Evolutionary conservation across 2,113 vertebrate genomes (phyloP).

Genomic region (Lamprotornis superbus): DNA sequence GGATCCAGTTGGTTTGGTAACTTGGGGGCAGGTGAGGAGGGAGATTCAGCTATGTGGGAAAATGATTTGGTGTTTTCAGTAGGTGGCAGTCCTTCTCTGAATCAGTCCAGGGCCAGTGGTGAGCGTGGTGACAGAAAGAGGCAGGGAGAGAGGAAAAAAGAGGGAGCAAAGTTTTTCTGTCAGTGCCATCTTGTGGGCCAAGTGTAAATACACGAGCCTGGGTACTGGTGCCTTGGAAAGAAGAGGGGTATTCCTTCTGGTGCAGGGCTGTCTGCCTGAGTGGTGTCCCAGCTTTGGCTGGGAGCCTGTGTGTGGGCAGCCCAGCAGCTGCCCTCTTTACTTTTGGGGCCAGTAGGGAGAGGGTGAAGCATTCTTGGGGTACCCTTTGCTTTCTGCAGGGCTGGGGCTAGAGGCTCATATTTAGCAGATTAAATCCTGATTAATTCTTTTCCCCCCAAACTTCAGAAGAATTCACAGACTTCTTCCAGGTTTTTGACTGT

Average conservation of each 20-base stretch:
- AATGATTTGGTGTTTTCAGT: neutral
- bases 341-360: neutral
- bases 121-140: neutral
- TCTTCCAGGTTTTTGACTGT: neutral
- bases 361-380: neutral
- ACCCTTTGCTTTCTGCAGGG: neutral
- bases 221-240: neutral
- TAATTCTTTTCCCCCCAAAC: neutral
- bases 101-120: neutral
- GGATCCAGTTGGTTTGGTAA: neutral
- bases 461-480: neutral
- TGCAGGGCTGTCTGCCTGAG: rapidly evolving
- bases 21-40: neutral
- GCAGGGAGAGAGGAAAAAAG: neutral
- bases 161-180: neutral
- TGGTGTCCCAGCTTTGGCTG: neutral
- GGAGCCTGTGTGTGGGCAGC: neutral
- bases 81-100: conserved; percentile 27
- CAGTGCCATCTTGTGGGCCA: conserved; percentile 29
- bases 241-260: neutral
- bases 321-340: neutral
- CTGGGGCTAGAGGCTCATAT: rapidly evolving
- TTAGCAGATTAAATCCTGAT: neutral
- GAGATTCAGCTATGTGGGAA: neutral
- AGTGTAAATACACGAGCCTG: neutral